phyloP scores from a whole-genome alignment of 2,797 vertebrate genomes.

The Leuciscus waleckii region DNA sequence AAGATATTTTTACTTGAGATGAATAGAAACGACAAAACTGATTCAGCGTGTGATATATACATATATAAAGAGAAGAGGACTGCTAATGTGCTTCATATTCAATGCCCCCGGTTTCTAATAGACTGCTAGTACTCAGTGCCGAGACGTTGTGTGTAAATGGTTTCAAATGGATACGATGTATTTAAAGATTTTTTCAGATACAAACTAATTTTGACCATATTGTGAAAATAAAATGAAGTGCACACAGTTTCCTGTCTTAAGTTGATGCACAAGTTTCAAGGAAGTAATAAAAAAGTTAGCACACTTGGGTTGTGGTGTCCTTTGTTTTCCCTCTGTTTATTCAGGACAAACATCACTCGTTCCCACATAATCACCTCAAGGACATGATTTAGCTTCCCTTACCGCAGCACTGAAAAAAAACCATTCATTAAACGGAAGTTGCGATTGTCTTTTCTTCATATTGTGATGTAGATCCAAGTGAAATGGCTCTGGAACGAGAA shows the following conservation, averaged over 20 bases:
- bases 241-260: constrained; percentile 97
- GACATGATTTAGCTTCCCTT: background rate
- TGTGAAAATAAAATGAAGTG: constrained; percentile 92
- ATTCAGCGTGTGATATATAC: constrained; percentile 54
- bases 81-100: constrained; percentile 85
- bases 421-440: background rate
- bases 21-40: constrained; percentile 68
- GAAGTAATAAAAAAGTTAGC: constrained; percentile 81
- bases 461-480: background rate
- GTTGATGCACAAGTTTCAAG: constrained; percentile 91
- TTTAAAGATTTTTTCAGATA: constrained; percentile 79
- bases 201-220: constrained; percentile 92
- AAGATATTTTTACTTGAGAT: constrained; percentile 97
- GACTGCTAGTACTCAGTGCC: constrained; percentile 87
- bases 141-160: constrained; percentile 92
- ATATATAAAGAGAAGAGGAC: constrained; percentile 78
- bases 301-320: constrained; percentile 57
- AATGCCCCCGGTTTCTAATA: constrained; percentile 87
- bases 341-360: background rate
- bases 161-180: constrained; percentile 78
- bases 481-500: background rate
- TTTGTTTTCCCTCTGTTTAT: constrained; percentile 12
- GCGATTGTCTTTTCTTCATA: background rate
- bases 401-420: background rate
- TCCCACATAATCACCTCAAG: constrained; percentile 8